phyloP scores from a whole-genome alignment of 2,797 vertebrate genomes.

The Acanthornis magna region DNA sequence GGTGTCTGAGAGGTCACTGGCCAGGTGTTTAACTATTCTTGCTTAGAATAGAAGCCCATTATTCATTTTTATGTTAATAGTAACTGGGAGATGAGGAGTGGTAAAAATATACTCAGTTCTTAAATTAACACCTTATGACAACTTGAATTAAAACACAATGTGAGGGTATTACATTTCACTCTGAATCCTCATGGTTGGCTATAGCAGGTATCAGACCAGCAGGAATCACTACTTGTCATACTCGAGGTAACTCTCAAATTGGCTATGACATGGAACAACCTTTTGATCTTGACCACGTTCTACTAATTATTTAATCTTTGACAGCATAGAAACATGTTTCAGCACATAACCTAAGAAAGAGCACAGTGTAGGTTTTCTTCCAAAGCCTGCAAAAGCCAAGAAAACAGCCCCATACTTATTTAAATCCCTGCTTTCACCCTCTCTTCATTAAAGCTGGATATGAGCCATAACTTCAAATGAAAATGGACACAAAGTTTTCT shows the following conservation, averaged over 20 bases:
- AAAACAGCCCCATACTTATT: background rate
- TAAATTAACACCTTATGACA: conserved; percentile 55
- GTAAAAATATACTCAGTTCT: conserved; percentile 39
- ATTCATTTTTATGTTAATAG: conserved; percentile 35
- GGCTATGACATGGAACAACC: conserved; percentile 47
- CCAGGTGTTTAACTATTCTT: conserved; percentile 35
- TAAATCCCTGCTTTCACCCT: background rate
- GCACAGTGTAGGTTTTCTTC: conserved; percentile 32
- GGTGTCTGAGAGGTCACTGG: conserved; percentile 14
- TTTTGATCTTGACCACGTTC: conserved; percentile 74
- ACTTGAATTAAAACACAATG: conserved; percentile 36
- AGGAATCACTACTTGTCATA: conserved; percentile 40
- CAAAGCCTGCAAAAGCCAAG: background rate
- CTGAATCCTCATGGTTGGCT: conserved; percentile 6
- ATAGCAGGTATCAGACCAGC: conserved; percentile 37
- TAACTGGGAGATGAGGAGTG: conserved; percentile 6
- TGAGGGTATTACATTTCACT: conserved; percentile 26
- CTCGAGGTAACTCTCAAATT: conserved; percentile 61
- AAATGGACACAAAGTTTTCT: background rate
- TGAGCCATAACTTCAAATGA: background rate
- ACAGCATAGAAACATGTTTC: conserved; percentile 58
- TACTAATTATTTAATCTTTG: conserved; percentile 75
- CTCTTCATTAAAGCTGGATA: background rate
- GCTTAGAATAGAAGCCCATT: conserved; percentile 23
- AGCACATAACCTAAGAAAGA: conserved; percentile 28